phyloP scores from a whole-genome alignment of 1,140 invertebrate species.

The Neodiprion virginianus region DNA sequence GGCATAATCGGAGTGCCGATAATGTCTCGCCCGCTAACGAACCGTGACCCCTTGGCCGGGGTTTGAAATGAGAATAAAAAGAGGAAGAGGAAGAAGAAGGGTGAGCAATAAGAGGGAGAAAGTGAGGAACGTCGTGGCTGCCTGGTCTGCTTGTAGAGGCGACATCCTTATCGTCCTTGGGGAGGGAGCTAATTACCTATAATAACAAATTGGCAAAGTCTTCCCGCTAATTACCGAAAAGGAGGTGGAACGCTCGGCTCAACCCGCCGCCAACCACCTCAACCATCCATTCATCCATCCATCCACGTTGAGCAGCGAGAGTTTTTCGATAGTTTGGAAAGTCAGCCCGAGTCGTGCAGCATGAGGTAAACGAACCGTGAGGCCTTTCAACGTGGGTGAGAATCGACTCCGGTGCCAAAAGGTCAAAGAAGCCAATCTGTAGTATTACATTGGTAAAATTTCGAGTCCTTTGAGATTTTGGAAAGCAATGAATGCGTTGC shows the following conservation, averaged over 20 bases:
- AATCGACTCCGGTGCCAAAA: neutral
- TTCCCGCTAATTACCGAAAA: neutral
- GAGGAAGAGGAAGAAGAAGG: too few species aligned
- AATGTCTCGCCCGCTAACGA: too few species aligned
- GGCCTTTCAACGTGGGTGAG: neutral
- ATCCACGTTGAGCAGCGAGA: neutral
- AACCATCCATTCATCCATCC: neutral
- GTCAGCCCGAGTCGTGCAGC: neutral
- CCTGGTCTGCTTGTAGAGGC: neutral
- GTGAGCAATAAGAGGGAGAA: too few species aligned
- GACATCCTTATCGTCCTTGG: neutral
- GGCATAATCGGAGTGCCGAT: too few species aligned
- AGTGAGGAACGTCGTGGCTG: neutral
- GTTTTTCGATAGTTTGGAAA: conserved; percentile 3
- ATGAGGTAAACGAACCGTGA: neutral
- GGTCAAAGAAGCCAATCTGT: neutral
- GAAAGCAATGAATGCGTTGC: too few species aligned
- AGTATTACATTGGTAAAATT: too few species aligned
- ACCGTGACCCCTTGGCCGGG: too few species aligned
- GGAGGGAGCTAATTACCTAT: conserved; percentile 4
- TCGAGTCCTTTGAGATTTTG: too few species aligned
- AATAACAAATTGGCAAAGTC: conserved; percentile 4
- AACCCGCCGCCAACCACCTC: too few species aligned
- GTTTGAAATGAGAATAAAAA: too few species aligned
- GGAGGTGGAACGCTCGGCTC: neutral